Evolutionary conservation across 1,140 invertebrate genomes (phyloP).

Genomic region (Drosophila watanabei): DNA sequence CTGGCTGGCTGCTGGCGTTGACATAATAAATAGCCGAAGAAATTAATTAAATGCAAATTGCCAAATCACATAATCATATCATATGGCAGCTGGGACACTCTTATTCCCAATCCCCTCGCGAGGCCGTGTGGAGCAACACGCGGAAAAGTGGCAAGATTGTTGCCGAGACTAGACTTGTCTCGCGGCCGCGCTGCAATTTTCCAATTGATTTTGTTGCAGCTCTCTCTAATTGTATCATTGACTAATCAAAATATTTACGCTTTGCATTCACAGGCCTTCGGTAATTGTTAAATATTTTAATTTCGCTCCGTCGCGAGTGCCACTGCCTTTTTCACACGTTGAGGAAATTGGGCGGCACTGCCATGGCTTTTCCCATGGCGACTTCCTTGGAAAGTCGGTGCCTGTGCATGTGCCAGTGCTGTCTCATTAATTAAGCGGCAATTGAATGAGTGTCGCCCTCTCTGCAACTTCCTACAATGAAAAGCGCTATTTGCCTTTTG

Average conservation of each 20-base stretch:
- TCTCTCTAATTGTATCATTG: slow-evolving; percentile 61
- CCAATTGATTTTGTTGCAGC: slow-evolving; percentile 45
- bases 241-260: slow-evolving; percentile 72
- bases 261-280: slow-evolving; percentile 26
- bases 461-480: slow-evolving; percentile 67
- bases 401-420: slow-evolving; percentile 6
- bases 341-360: slow-evolving; percentile 37
- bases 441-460: slow-evolving; percentile 43
- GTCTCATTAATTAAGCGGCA: slow-evolving; percentile 72
- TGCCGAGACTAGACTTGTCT: slow-evolving; percentile 12
- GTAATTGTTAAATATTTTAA: slow-evolving; percentile 71
- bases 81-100: slow-evolving; percentile 65
- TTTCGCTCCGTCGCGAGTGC: slow-evolving; percentile 29
- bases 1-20: slow-evolving; percentile 50
- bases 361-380: slow-evolving; percentile 33
- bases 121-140: slow-evolving; percentile 63
- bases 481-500: slow-evolving; percentile 31
- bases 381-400: slow-evolving; percentile 61
- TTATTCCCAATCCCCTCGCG: neutral
- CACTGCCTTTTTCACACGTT: slow-evolving; percentile 58
- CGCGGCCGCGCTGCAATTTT: slow-evolving; percentile 14
- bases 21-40: slow-evolving; percentile 81
- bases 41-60: slow-evolving; percentile 84
- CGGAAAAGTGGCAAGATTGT: slow-evolving; percentile 57
- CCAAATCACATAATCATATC: slow-evolving; percentile 82